Percentiles rank a stretch among this genome's conserved stretches.
These are phyloP conservation scores for Amblyornis subalaris DNA, from an alignment of 2,113 vertebrate genomes.

Conservation along the genomic window DNA sequence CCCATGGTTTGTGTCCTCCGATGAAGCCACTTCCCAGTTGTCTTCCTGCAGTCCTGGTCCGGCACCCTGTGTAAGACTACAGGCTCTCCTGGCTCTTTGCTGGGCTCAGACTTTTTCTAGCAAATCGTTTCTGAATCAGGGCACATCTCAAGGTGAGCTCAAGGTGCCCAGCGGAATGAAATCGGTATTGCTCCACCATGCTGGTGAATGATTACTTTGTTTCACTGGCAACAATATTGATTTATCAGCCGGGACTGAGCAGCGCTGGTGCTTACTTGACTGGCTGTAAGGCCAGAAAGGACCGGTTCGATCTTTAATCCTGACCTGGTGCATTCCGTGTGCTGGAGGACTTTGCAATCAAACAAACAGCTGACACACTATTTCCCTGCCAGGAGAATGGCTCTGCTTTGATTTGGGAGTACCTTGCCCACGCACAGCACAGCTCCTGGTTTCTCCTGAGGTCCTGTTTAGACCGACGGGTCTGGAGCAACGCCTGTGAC, in stretches of 20 bases:
- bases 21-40: not conserved
- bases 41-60: not conserved
- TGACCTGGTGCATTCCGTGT: not conserved
- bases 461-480: not conserved
- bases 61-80: not conserved
- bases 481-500: not conserved
- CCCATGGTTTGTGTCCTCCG: not conserved
- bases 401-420: not conserved
- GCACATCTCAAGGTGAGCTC: not conserved
- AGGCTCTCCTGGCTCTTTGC: not conserved
- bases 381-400: not conserved
- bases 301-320: not conserved
- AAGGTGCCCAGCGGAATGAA: not conserved
- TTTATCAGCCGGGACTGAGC: not conserved
- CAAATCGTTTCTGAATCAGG: not conserved
- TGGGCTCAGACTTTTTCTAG: not conserved
- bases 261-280: not conserved
- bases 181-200: not conserved
- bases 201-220: not conserved
- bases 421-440: not conserved
- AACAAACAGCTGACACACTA: not conserved
- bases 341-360: not conserved
- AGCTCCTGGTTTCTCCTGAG: not conserved
- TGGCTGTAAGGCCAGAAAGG: not conserved
- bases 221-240: not conserved